Evolutionary conservation across 2,113 vertebrate species (phyloP).

Genomic region (Aphelocoma coerulescens): DNA sequence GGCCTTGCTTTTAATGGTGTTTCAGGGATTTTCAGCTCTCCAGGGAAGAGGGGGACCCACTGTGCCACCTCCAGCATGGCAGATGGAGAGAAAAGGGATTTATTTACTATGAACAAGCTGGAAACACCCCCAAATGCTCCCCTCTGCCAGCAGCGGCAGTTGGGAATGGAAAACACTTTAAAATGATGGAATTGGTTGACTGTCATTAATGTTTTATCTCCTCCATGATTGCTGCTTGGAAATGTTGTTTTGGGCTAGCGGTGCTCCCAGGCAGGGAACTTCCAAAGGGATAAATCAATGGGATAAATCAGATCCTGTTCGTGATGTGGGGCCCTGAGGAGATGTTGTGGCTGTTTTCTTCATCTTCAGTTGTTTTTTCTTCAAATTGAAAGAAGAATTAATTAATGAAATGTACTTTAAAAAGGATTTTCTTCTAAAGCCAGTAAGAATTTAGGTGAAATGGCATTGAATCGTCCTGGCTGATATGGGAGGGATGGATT

Average conservation of each 20-base stretch:
- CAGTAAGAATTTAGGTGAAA: neutral
- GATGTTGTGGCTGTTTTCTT: neutral
- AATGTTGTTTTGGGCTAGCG: neutral
- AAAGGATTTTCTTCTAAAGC: neutral
- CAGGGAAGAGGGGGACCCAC: neutral
- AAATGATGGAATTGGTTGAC: conserved; percentile 27
- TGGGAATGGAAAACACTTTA: conserved; percentile 9
- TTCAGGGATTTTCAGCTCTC: neutral
- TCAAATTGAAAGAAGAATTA: neutral
- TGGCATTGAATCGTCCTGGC: neutral
- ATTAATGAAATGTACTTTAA: neutral
- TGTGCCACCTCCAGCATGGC: rapidly evolving
- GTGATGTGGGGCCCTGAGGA: neutral
- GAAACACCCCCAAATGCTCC: conserved; percentile 24
- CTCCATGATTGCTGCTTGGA: neutral
- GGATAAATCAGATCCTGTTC: neutral
- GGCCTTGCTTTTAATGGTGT: neutral
- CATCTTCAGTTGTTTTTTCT: neutral
- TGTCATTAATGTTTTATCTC: conserved; percentile 16
- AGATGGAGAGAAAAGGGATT: conserved; percentile 45
- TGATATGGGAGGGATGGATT: neutral
- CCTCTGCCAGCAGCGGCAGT: conserved; percentile 34
- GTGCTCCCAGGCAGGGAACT: neutral
- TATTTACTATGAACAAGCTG: conserved; percentile 13
- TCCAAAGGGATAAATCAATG: neutral